Evolutionary conservation across 64 coral and sea anemone genomes (phyloP), one percentile per base, ranked within the genome.

Genomic region (Stichodactyla helianthus): DNA sequence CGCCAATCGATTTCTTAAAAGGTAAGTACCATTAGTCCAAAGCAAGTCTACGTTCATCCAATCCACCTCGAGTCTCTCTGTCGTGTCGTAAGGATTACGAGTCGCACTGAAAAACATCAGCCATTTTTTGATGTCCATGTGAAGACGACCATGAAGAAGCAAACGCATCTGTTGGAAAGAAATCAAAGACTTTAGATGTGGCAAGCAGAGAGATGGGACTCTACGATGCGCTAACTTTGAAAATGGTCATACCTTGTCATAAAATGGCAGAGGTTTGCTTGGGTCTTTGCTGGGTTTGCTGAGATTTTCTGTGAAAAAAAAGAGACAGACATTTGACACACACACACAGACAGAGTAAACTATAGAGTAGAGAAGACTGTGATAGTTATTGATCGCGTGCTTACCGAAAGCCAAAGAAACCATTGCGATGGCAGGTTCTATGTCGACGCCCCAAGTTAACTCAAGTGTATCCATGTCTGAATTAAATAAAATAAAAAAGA

Each of bases 361-460:
- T 44, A 44, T 44, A 44, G 35, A 44, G 35, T 44, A 44, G 35
- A 44, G 35, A 35, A 35, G 31, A 35, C 2, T 35, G 31, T 35
- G 31, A 35, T 2, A 2, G 31, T 35, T 35, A 35, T 35, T 35
- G 31, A 35, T 35, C 31, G 31, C 31, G 0, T 35, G 31, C 87
- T 64, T 85, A 98, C 97, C 97, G 86, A 99, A 99, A 14, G 93
- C 93, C 56, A 95, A 86, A 10, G 93, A 92, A 5, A 99, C 90
- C 83, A 92, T 99, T 14, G 93, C 86, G 44, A 93, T 80, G 2
- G 89, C 90, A 53, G 97, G 93, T 11, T 99, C 97, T 63, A 93
- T 93, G 77, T 99, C 93, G 9, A 99, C 97, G 71, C 97, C 97
- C 97, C 97, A 99, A 6, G 93, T 90, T 63, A 99, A 87, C 88